Evolutionary conservation across 35 echinoderm and acorn worm species (phyloP).

Genomic region (Apostichopus japonicus): DNA sequence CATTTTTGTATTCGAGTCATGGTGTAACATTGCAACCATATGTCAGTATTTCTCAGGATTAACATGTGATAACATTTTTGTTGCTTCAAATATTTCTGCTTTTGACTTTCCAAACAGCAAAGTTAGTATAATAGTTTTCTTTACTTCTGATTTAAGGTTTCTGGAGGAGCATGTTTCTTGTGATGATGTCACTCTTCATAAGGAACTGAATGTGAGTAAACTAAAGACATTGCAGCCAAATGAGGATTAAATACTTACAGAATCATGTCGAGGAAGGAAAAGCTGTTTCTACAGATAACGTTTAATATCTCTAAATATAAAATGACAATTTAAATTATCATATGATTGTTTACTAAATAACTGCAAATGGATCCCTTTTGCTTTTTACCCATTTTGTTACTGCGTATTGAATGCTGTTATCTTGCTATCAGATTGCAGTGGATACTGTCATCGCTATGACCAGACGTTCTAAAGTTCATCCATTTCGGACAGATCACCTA

Average conservation of each 20-base stretch:
- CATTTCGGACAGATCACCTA: constrained; percentile 32
- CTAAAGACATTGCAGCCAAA: neutral
- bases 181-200: constrained; percentile 7
- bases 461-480: constrained; percentile 19
- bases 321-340: neutral
- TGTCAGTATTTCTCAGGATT: too few relatives aligned
- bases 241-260: neutral
- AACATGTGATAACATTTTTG: too few relatives aligned
- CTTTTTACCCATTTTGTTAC: too few relatives aligned
- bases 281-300: too few relatives aligned
- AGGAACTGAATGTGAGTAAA: neutral
- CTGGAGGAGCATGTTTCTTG: neutral
- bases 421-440: neutral
- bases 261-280: neutral
- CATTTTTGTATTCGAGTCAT: too few relatives aligned
- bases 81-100: too few relatives aligned
- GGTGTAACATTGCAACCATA: too few relatives aligned
- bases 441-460: constrained; percentile 37
- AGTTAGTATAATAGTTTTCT: too few relatives aligned
- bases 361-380: neutral
- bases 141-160: neutral
- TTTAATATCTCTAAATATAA: neutral
- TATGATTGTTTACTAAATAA: too few relatives aligned
- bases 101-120: too few relatives aligned
- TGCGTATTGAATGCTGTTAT: neutral